Evolutionary conservation across 2,888 invertebrate species (phyloP), one percentile per base, ranked within the genome.

Genomic region (Ochlodes sylvanus): DNA sequence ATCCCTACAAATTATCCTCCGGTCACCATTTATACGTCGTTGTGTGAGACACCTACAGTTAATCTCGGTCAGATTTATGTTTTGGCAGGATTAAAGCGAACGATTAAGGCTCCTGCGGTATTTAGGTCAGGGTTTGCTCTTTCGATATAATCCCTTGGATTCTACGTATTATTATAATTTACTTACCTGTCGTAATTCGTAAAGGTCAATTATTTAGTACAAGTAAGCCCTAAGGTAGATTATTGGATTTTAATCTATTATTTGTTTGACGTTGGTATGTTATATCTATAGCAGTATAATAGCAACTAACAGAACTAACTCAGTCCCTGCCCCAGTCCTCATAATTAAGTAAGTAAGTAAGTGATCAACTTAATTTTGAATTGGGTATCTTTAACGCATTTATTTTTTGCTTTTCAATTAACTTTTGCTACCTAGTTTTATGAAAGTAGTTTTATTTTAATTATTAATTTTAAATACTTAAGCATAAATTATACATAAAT

Each of bases 51-150:
- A 52, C 57, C 57, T 54, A 54, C 60, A 54, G 60, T 66, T 60
- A 66, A 60, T 66, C 60, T 55, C 54, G 21, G n/a, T 34, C 19
- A 55, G 55, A 61, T 67, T 67, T 67, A 61, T 67, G 67, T 55
- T 61, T 44, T 60, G 38, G 41, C 41, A n/a, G 61, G 67, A 61
- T 67, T 54, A 67, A 44, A 61, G n/a, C 60, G 66, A 60, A 67
- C 61, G 60, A 67, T 67, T 55, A 67, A 67, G 67, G 44, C 54
- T 67, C 44, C 66, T 32, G 42, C 19, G 60, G 61, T 61, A 67
- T 67, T 61, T 27, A 34, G 67, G 60, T 47, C 67, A 61, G 44
- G 61, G 67, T 44, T 67, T 61, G 61, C 55, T 44, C 60, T 55
- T 61, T 61, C 54, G 54, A 54, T 38, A 60, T 61, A 47, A 66